Evolutionary conservation across 2,888 invertebrate genomes (phyloP), one percentile per base, ranked within the genome.

Genomic region (Orthosia cruda): DNA sequence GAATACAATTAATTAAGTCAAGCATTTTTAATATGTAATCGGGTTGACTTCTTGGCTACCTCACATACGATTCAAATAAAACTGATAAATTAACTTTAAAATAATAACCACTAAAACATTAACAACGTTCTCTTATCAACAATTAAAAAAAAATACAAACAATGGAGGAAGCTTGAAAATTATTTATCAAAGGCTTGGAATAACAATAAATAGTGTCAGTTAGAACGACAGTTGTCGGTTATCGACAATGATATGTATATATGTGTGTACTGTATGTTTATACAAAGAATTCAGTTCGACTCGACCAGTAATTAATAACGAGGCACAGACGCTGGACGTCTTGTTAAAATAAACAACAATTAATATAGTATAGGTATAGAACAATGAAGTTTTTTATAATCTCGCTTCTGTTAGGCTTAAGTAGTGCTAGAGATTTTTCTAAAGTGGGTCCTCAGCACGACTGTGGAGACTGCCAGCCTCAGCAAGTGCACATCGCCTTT

Each of bases 401-500:
- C 5, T 85, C 58, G 1, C 59, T 81, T 23, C 49, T 84, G 23
- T 57, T 84, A 7, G 84, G 84, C 1, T 13, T 75, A 50, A 50
- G 66, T 59, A 61, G 75, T 64, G 75, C 70, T 12, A 32, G 65
- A 57, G 76, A 67, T n/a, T 23, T 84, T 54, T 32, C 57, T 32
- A 45, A 57, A 63, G 55, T 23, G 0, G 20, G 20, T 20, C 5
- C 12, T 13, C 13, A 61, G 15, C 47, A 71, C 32, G 57, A 81
- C 2, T 81, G 68, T 40, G 49, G 23, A 15, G 9, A 81, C 20
- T 82, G 85, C n/a, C 82, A 82, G 18, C 81, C 81, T 1, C 65
- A 82, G 66, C 81, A 82, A 65, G 55, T 85, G 4, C 85, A 81
- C 12, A 74, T 81, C 54, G 64, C 81, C 12, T 68, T 74, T 45